Evolutionary conservation across 2,113 vertebrate genomes (phyloP), one percentile per base, ranked within the genome.

Genomic region (Amia ocellicauda): DNA sequence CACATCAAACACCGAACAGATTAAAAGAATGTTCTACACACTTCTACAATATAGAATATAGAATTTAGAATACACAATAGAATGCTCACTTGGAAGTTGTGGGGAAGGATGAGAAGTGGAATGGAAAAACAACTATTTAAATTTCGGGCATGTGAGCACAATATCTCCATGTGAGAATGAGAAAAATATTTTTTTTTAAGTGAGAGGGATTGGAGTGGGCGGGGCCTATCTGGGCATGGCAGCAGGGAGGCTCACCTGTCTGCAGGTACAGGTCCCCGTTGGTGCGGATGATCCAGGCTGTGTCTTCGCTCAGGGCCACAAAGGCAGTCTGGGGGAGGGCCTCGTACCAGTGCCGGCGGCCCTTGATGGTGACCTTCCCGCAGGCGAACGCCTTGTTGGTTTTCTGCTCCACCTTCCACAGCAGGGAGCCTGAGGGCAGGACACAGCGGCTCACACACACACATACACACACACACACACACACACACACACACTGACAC

Each of bases 361-460:
- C 95, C 80, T 89, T 94, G 45, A 92, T 91, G 7, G 92, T 91
- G 2, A 97, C 95, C 78, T 97, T 98, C 2, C 93, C 94, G 70
- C 96, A 98, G 1, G 97, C 97, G 45, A 92, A 97, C 0, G 95
- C 96, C n/a, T 93, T 94, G 84, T 94, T 91, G 26, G 89, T 93
- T 71, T 94, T 97, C 86, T 98, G 96, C 64, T 99, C 95, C 68
- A 99, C 91, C 82, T 98, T 98, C 97, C 97, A 99, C 58, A 99
- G 88, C 64, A 98, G 88, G n/a, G 90, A 76, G 17, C 97, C 97
- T 99, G 71, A 0, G 20, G 4, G n/a, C 3, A 14, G n/a, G 43
- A 47, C 4, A 47, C 43, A 47, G 43, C 43, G 11, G 5, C 31
- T 36, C 31, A 2, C 31, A 1, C 31, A 58, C 20, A 42, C 26